A percentile compares a stretch with the other conserved stretches of the same genome.
Evolutionary conservation across 2,888 invertebrate species (phyloP).

Genomic region (Xanthorhoe spadicearia): DNA sequence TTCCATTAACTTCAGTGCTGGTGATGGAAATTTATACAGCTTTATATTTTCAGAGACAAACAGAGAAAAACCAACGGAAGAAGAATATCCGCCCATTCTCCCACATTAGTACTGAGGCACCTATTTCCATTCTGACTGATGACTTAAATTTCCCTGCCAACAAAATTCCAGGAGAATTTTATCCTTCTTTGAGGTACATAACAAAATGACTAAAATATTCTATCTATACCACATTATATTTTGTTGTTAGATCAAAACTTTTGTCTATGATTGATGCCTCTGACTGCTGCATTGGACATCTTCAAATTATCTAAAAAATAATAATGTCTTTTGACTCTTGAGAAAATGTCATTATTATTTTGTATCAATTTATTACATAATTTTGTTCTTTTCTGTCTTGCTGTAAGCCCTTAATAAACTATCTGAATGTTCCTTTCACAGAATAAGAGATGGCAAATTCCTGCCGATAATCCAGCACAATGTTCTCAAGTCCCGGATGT

Average conservation of each 20-base stretch:
- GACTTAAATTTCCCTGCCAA: constrained; percentile 86
- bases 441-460: constrained; percentile 87
- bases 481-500: constrained; percentile 91
- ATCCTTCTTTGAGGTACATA: constrained; percentile 58
- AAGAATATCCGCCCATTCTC: constrained; percentile 84
- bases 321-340: too few species aligned
- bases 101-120: constrained; percentile 90
- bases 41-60: constrained; percentile 53
- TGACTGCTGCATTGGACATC: too few species aligned
- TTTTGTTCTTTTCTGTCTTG: too few species aligned
- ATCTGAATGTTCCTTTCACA: constrained; percentile 5
- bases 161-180: constrained; percentile 89
- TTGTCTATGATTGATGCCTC: too few species aligned
- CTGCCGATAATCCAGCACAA: constrained; percentile 94
- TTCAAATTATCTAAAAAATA: too few species aligned
- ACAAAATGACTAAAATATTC: background rate
- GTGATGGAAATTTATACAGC: background rate
- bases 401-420: background rate
- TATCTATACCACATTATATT: too few species aligned
- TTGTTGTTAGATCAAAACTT: too few species aligned
- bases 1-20: background rate
- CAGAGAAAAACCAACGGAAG: constrained; percentile 43
- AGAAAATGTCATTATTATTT: too few species aligned
- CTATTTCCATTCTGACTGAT: constrained; percentile 92
- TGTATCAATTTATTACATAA: too few species aligned